These are phyloP conservation scores for Drosophila nr. perissopoda DNA, from an alignment of 2,888 invertebrate species.

Conservation along the genomic window DNA sequence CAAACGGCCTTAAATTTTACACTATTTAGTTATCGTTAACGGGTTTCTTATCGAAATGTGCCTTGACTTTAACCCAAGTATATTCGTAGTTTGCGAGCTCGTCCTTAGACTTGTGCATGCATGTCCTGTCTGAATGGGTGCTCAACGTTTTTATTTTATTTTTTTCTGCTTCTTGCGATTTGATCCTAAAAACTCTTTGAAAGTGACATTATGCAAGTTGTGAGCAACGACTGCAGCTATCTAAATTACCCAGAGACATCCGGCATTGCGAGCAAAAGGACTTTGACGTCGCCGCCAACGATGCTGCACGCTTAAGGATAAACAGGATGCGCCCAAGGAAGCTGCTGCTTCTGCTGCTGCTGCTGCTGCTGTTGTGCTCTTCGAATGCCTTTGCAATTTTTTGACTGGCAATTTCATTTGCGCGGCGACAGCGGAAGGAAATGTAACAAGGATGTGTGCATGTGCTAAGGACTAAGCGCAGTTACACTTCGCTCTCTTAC, in stretches of 20 bases:
- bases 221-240: constrained; percentile 73
- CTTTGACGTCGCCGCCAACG: constrained; percentile 36
- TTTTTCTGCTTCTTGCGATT: constrained; percentile 40
- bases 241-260: constrained; percentile 81
- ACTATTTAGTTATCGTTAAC: background rate
- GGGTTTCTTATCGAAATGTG: constrained; percentile 27
- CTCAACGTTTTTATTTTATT: constrained; percentile 25
- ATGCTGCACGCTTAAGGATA: constrained; percentile 61
- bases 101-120: constrained; percentile 31
- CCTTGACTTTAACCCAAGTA: constrained; percentile 46
- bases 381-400: constrained; percentile 46
- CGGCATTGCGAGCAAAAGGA: constrained; percentile 59
- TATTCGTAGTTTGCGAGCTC: background rate
- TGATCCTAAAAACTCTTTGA: constrained; percentile 51
- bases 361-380: constrained; percentile 1
- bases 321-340: constrained; percentile 76
- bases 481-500: constrained; percentile 7
- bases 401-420: constrained; percentile 72
- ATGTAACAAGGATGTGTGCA: constrained; percentile 49
- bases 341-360: constrained; percentile 17
- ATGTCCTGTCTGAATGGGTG: constrained; percentile 43
- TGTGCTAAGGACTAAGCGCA: constrained; percentile 39
- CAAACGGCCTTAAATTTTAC: background rate
- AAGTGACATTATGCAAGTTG: constrained; percentile 77
- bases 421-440: constrained; percentile 61